Conservation (phyloP, 2,797 vertebrate genomes). For the Bradypus variegatus region DNA sequence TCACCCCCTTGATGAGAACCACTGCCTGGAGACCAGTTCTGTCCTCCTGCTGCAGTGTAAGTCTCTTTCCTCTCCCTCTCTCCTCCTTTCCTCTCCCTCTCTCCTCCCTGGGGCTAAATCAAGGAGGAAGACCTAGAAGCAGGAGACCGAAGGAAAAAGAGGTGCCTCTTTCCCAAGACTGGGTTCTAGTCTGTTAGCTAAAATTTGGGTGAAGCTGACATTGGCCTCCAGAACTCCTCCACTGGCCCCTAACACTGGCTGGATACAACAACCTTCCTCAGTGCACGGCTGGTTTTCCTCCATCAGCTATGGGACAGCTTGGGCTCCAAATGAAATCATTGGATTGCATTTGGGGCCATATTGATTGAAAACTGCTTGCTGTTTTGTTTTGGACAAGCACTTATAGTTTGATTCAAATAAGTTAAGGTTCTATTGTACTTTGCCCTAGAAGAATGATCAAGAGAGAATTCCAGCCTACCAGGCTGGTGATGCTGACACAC, state of each 20-base stretch:
- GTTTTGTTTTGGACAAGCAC: neutral
- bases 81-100: neutral
- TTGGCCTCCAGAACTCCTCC: no score
- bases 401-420: rapidly evolving
- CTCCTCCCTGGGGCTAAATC: neutral
- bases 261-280: rapidly evolving
- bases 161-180: no score
- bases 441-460: neutral
- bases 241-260: rapidly evolving
- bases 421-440: rapidly evolving
- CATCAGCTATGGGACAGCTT: neutral
- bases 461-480: rapidly evolving
- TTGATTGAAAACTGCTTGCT: no score
- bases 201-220: rapidly evolving
- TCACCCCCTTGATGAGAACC: rapidly evolving
- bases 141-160: neutral
- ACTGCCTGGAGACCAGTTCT: neutral
- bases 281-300: neutral
- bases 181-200: neutral
- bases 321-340: no score
- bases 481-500: rapidly evolving
- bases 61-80: no score
- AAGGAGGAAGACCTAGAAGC: neutral
- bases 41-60: no score
- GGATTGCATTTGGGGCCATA: rapidly evolving